Percentiles rank a stretch among this genome's conserved stretches.
Conservation (phyloP, 2,888 invertebrate genomes). For the Hypomecis punctinalis region DNA sequence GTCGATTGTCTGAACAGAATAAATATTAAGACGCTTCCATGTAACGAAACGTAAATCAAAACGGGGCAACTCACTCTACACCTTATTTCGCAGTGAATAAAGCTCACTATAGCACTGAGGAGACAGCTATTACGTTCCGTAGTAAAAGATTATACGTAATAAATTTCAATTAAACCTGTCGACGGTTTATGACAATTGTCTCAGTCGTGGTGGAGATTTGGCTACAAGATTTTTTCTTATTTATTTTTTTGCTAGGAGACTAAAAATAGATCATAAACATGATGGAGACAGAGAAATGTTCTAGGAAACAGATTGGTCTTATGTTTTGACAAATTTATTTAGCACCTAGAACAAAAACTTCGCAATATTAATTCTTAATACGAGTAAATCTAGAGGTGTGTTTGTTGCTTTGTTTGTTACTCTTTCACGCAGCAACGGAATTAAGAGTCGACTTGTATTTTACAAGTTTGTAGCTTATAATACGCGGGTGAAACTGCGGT, state of each 20-base stretch:
- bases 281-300: conserved; percentile 8
- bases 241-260: conserved; percentile 6
- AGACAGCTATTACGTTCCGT: conserved; percentile 57
- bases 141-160: conserved; percentile 73
- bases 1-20: conserved; percentile 55
- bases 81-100: conserved; percentile 45
- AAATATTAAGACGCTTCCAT: conserved; percentile 60
- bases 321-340: conserved; percentile 7
- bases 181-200: conserved; percentile 74
- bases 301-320: conserved; percentile 11
- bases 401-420: too few species aligned
- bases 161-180: conserved; percentile 82
- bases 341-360: neutral
- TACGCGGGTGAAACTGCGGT: too few species aligned
- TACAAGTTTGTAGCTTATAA: too few species aligned
- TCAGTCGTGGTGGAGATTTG: conserved; percentile 66
- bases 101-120: conserved; percentile 49
- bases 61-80: conserved; percentile 43
- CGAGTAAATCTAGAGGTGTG: too few species aligned
- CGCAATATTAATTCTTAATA: too few species aligned
- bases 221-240: conserved; percentile 55
- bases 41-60: conserved; percentile 47
- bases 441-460: too few species aligned
- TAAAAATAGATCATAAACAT: conserved; percentile 30
- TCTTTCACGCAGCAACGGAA: too few species aligned